A percentile compares a stretch with the other conserved stretches of the same genome.
phyloP scores from a whole-genome alignment of 2,113 vertebrate species.

The Leuciscus idus region DNA sequence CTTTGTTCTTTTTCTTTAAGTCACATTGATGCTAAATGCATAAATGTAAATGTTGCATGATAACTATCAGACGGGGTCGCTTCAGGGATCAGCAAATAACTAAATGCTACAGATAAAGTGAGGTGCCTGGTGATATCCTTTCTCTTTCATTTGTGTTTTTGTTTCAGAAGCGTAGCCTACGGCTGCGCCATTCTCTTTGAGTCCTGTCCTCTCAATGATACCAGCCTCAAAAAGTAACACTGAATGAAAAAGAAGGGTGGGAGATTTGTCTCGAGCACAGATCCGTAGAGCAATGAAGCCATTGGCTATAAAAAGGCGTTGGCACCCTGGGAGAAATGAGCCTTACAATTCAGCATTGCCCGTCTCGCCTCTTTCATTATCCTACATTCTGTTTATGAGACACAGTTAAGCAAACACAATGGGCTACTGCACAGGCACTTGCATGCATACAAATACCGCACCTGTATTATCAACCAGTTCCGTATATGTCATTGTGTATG shows the following conservation, averaged over 20 bases:
- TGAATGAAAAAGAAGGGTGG: conserved; percentile 23
- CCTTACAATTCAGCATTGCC: conserved; percentile 32
- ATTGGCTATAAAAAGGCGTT: neutral
- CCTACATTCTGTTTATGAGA: conserved; percentile 36
- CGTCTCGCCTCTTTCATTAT: conserved; percentile 36
- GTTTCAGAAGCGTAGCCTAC: neutral
- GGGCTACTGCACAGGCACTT: neutral
- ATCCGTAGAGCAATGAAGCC: neutral
- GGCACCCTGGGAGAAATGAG: conserved; percentile 29
- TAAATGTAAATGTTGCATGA: neutral
- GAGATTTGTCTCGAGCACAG: neutral
- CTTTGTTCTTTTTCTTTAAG: no score
- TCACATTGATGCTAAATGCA: no score
- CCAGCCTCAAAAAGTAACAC: conserved; percentile 11
- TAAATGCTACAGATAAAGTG: conserved; percentile 33
- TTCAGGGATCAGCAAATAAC: neutral
- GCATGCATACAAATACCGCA: neutral
- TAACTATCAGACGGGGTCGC: neutral
- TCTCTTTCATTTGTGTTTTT: conserved; percentile 20
- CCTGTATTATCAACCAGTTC: conserved; percentile 14
- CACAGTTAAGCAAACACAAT: conserved; percentile 31
- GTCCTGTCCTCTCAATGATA: conserved; percentile 12
- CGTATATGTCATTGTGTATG: neutral
- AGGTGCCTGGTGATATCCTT: neutral
- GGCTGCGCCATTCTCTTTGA: conserved; percentile 15